These are phyloP conservation scores for Mustela erminea DNA, from an alignment of 2,797 vertebrate species.

Conservation along the genomic window DNA sequence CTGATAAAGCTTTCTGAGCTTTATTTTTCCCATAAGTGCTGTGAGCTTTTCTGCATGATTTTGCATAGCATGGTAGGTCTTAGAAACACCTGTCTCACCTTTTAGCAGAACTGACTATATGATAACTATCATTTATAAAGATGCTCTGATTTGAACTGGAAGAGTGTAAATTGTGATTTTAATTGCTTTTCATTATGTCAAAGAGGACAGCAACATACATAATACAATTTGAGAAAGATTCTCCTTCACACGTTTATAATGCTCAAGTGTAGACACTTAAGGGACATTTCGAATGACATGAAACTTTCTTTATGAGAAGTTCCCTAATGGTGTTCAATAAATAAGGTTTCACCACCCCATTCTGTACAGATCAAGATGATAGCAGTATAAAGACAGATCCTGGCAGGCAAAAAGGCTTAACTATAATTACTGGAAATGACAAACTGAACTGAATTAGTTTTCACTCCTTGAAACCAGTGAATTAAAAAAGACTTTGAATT, in stretches of 20 bases:
- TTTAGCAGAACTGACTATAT: neutral
- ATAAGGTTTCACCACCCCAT: neutral
- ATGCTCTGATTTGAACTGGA: neutral
- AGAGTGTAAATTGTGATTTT: neutral
- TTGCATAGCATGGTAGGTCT: neutral
- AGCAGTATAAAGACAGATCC: neutral
- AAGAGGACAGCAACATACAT: neutral
- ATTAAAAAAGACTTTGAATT: neutral
- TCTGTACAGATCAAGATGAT: neutral
- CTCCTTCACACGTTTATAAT: neutral
- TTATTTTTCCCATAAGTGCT: neutral
- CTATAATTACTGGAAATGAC: neutral
- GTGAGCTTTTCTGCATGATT: neutral
- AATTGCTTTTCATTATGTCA: neutral
- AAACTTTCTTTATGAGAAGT: neutral
- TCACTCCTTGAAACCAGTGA: conserved; percentile 18
- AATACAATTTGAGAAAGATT: conserved; percentile 13
- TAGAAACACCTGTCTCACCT: neutral
- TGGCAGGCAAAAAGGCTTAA: neutral
- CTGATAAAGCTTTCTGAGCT: neutral
- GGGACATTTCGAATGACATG: neutral
- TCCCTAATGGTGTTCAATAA: neutral
- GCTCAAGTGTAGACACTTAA: neutral
- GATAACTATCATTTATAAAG: neutral
- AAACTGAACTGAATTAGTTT: conserved; percentile 13